These are phyloP conservation scores for Benthochromis sp. DNA, from an alignment of 2,113 vertebrate species.

Conservation along the genomic window DNA sequence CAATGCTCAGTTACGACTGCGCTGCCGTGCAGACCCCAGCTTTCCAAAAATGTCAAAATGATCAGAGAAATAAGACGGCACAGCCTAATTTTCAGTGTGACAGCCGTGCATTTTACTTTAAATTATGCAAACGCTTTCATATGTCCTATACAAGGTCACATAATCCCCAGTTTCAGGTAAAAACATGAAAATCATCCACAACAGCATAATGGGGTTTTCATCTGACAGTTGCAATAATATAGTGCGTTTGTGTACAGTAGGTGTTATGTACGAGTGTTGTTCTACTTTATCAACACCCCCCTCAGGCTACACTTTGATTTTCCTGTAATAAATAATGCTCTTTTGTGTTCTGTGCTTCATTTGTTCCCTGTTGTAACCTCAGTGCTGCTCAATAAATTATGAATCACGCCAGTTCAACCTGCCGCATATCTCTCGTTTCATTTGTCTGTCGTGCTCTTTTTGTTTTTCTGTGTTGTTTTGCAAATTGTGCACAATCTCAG, in stretches of 20 bases:
- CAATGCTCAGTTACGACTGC: not conserved
- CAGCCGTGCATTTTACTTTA: not conserved
- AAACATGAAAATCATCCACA: constrained; percentile 1
- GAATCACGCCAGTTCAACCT: constrained; percentile 49
- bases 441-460: constrained; percentile 29
- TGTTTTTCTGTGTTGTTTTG: not conserved
- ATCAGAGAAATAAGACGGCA: not conserved
- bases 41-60: constrained; percentile 38
- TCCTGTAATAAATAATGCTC: constrained; percentile 66
- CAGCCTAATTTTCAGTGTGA: constrained; percentile 8
- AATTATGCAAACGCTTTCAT: not conserved
- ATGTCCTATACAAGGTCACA: constrained; percentile 20
- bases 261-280: constrained; percentile 4
- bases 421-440: constrained; percentile 44
- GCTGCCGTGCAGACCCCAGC: not conserved
- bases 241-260: constrained; percentile 35
- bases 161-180: not conserved
- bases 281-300: constrained; percentile 23
- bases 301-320: constrained; percentile 47
- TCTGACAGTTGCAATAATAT: constrained; percentile 23
- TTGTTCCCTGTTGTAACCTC: constrained; percentile 59
- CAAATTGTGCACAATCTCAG: not conserved
- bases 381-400: constrained; percentile 62
- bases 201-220: constrained; percentile 11
- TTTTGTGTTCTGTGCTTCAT: constrained; percentile 57